These are phyloP conservation scores for Malurus elegans DNA, from an alignment of 2,113 vertebrate species.

Conservation along the genomic window DNA sequence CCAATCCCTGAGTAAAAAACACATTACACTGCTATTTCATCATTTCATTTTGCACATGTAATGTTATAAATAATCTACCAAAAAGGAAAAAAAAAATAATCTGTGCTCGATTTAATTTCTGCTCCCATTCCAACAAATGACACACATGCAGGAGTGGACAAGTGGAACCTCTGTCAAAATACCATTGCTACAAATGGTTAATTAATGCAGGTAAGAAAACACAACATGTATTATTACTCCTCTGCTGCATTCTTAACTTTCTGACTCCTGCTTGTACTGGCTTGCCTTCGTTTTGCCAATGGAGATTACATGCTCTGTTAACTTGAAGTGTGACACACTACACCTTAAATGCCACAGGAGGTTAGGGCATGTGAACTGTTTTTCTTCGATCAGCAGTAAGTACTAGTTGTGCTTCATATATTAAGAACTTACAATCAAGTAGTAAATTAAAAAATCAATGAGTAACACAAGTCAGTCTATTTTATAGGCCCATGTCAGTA, in stretches of 20 bases:
- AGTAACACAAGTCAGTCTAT: background rate
- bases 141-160: rapidly evolving
- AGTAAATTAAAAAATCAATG: background rate
- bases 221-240: background rate
- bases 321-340: background rate
- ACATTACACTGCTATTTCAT: background rate
- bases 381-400: background rate
- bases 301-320: background rate
- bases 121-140: background rate
- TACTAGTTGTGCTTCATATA: background rate
- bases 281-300: background rate
- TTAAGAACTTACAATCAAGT: background rate
- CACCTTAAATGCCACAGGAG: background rate
- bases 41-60: background rate
- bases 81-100: background rate
- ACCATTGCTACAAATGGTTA: background rate
- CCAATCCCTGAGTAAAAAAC: background rate
- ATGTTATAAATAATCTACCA: background rate
- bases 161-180: background rate
- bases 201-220: background rate
- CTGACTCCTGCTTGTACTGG: background rate
- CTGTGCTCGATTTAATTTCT: background rate
- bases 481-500: background rate
- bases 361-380: background rate
- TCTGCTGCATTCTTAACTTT: background rate